Conservation (phyloP, 2,113 vertebrate genomes). For the Riparia riparia region DNA sequence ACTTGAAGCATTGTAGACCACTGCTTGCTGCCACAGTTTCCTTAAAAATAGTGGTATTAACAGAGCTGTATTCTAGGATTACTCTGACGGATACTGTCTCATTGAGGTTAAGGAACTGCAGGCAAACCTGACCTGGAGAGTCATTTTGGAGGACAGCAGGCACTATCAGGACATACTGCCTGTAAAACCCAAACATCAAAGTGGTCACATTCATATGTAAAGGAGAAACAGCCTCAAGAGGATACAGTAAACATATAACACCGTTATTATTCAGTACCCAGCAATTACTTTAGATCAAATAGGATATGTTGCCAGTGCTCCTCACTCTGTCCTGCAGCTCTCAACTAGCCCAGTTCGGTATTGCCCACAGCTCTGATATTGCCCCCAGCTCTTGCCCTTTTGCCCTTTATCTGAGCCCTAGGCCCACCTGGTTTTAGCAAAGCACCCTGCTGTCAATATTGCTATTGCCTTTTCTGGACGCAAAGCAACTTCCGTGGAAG, state of each 20-base stretch:
- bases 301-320: neutral
- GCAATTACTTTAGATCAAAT: neutral
- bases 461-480: neutral
- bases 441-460: neutral
- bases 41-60: constrained; percentile 46
- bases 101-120: constrained; percentile 52
- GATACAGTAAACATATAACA: neutral
- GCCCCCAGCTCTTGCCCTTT: neutral
- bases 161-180: constrained; percentile 71
- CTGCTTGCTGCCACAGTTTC: neutral
- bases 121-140: constrained; percentile 50
- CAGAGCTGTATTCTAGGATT: constrained; percentile 40
- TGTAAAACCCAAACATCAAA: neutral
- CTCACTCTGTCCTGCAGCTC: neutral
- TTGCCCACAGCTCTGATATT: neutral
- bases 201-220: neutral
- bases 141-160: constrained; percentile 57
- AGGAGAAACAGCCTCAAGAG: neutral
- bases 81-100: neutral
- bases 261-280: neutral
- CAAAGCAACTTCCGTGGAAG: fast-evolving
- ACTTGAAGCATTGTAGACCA: constrained; percentile 56
- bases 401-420: neutral
- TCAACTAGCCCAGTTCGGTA: neutral
- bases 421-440: neutral